phyloP scores from a whole-genome alignment of 1,140 invertebrate genomes.

The Agraylea sexmaculata region DNA sequence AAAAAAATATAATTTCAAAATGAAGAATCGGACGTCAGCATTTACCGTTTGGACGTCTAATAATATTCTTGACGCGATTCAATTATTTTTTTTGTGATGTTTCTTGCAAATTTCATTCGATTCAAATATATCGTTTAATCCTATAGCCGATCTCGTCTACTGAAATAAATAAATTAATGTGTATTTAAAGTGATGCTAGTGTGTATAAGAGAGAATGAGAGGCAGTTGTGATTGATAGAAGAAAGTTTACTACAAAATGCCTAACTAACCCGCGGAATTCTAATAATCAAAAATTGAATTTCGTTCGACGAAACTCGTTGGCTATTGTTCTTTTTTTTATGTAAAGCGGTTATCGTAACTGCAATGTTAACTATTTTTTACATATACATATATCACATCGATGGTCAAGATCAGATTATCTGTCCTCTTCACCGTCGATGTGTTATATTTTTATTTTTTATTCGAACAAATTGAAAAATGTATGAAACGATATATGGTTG shows the following conservation, averaged over 20 bases:
- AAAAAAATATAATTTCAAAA: conserved; percentile 1
- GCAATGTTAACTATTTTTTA: too few species aligned
- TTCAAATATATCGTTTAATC: conserved; percentile 20
- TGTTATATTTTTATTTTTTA: too few species aligned
- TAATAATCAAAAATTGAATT: conserved; percentile 3
- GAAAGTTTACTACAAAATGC: conserved; percentile 11
- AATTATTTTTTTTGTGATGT: conserved; percentile 9
- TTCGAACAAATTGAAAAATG: too few species aligned
- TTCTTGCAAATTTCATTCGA: conserved; percentile 10
- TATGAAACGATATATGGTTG: too few species aligned
- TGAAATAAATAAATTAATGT: conserved; percentile 16
- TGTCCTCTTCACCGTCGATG: too few species aligned
- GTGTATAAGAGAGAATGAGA: conserved; percentile 6
- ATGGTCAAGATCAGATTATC: too few species aligned
- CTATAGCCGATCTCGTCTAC: conserved; percentile 23
- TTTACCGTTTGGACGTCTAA: conserved; percentile 10
- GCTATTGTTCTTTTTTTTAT: conserved; percentile 21
- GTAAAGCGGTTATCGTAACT: too few species aligned
- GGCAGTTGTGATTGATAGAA: conserved; percentile 10
- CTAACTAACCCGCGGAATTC: conserved; percentile 4
- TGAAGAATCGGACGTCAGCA: conserved; percentile 6
- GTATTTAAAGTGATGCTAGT: conserved; percentile 3
- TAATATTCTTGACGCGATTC: neutral
- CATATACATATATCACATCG: too few species aligned
- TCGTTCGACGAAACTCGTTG: neutral